A percentile compares a stretch with the other conserved stretches of the same genome.
phyloP scores from a whole-genome alignment of 1,140 invertebrate species.

The Pseudobourletiella spinata region DNA sequence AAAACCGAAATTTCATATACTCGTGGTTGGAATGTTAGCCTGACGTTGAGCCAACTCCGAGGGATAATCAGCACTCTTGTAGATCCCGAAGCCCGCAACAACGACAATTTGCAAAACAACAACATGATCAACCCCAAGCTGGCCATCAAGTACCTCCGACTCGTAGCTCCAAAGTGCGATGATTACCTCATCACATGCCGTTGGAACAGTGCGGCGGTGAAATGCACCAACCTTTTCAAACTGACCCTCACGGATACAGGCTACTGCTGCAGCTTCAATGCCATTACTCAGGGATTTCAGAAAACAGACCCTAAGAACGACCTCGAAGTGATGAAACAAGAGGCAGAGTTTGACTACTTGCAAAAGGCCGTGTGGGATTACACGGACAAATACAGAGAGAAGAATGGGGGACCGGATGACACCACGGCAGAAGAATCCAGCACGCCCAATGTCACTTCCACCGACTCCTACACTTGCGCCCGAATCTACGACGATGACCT shows the following conservation, averaged over 20 bases:
- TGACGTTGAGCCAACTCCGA: conserved; percentile 26
- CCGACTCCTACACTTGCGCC: conserved; percentile 19
- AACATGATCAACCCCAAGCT: conserved; percentile 12
- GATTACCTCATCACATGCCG: conserved; percentile 27
- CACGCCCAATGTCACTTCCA: neutral
- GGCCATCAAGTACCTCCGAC: conserved; percentile 23
- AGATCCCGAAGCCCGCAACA: conserved; percentile 25
- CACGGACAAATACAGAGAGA: conserved; percentile 13
- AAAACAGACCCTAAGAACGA: conserved; percentile 16
- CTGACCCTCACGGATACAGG: conserved; percentile 32
- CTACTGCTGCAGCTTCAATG: conserved; percentile 34
- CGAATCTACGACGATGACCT: conserved; percentile 30
- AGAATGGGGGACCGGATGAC: neutral
- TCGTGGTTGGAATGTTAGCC: neutral
- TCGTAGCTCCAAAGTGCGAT: conserved; percentile 32
- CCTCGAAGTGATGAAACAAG: conserved; percentile 21
- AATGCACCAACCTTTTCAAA: conserved; percentile 26
- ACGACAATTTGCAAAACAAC: conserved; percentile 3
- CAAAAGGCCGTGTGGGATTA: conserved; percentile 32
- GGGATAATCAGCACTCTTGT: conserved; percentile 27
- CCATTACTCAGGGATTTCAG: conserved; percentile 11
- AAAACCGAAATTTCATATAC: neutral
- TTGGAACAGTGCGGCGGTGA: conserved; percentile 17
- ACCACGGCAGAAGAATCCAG: neutral
- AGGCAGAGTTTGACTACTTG: conserved; percentile 26